Conservation (phyloP, 1,140 invertebrate species). For the Drosophila pallidifrons region DNA sequence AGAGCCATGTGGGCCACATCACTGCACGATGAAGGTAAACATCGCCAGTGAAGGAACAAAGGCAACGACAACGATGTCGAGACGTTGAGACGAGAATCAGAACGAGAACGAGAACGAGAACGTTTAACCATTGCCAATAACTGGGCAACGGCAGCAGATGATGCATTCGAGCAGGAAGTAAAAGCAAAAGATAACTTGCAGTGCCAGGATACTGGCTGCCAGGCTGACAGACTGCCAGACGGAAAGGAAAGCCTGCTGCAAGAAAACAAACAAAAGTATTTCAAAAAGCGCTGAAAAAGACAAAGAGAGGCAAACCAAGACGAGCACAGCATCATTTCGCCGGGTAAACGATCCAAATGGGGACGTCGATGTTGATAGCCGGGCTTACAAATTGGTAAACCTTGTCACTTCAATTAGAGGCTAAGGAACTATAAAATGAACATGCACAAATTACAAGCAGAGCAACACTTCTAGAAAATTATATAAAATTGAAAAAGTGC, state of each 20-base stretch:
- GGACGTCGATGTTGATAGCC: conserved; percentile 49
- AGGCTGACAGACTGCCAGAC: background rate
- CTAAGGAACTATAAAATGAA: background rate
- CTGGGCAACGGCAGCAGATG: conserved; percentile 43
- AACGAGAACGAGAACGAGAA: conserved; percentile 19
- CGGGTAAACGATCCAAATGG: conserved; percentile 30
- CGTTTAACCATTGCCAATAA: conserved; percentile 64
- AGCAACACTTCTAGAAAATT: background rate
- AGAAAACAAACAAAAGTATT: conserved; percentile 71
- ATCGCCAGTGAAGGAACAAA: conserved; percentile 35
- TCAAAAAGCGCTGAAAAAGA: conserved; percentile 52
- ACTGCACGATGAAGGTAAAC: conserved; percentile 27
- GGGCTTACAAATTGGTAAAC: conserved; percentile 72
- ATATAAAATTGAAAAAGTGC: too few species aligned
- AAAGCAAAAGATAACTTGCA: conserved; percentile 38
- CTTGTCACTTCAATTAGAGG: conserved; percentile 71
- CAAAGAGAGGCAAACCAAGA: conserved; percentile 36
- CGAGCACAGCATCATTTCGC: background rate
- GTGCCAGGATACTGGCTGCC: conserved; percentile 17
- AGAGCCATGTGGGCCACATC: conserved; percentile 9
- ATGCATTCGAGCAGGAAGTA: conserved; percentile 47
- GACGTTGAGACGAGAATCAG: conserved; percentile 13
- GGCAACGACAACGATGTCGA: conserved; percentile 15
- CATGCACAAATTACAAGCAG: background rate
- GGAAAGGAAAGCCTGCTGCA: conserved; percentile 9